Base-by-base conservation (phyloP, 2,888 invertebrate species). In the Sialis fuliginosa region DNA sequence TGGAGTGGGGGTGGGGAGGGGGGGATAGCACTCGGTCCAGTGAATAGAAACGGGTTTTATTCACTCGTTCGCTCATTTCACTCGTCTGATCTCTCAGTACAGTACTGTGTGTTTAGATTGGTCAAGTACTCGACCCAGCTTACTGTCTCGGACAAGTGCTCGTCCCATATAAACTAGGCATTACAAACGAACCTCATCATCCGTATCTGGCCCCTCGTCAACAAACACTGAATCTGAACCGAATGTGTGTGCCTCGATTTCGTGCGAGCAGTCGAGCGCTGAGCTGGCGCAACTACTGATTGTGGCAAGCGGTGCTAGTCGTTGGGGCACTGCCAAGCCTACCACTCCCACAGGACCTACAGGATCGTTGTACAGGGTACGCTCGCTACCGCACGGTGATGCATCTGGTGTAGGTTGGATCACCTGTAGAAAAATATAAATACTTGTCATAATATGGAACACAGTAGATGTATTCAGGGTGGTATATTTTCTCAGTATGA, bases 371-470 rank as follows among this genome's bases (percentile, higher is more conserved):
- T 35, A 31, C 6, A 75, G 60, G 47, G 70, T 70, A 13, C 69
- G 63, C 56, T 81, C 78, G 60, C 87, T 87, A 34, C 77, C 77
- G 60, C 79, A 77, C 6, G 89, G 88, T 37, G 89, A 88, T 45
- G 85, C 72, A 47, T 86, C 83, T n/a, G 89, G 86, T 22, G 83
- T 84, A 42, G 83, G 79, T 58, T 82, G 80, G 52, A 82, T 83
- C 52, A 84, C 80, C 63, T 22, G 4, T 22, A 22, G 22, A 22
- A 22, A 22, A 71, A 66, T 62, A 22, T 22, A 22, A 4, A 22
- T 22, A 22, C 22, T 22, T 4, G 22, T 22, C 4, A 2, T 22
- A 22, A 22, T 22, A 22, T n/a, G n/a, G n/a, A n/a, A n/a, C n/a
- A n/a, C n/a, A n/a, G n/a, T n/a, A n/a, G n/a, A n/a, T n/a, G n/a